These are phyloP conservation scores for Phrynocephalus forsythii DNA, from an alignment of 2,797 vertebrate species.

Conservation along the genomic window DNA sequence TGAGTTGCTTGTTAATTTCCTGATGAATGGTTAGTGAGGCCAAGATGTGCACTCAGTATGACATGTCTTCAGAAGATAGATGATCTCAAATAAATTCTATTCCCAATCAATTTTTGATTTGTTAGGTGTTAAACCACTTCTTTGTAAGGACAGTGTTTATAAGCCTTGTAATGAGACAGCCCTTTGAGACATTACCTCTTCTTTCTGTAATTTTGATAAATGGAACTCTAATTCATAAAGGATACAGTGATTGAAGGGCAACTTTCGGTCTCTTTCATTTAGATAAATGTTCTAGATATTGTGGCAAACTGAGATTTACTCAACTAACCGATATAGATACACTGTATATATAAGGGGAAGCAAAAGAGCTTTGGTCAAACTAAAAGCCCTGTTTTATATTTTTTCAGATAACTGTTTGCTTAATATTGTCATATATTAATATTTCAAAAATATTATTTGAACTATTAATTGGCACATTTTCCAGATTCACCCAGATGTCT, in stretches of 20 bases:
- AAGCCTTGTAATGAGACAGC: conserved; percentile 84
- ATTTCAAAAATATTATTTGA: conserved; percentile 53
- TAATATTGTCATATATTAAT: conserved; percentile 56
- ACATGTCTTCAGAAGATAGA: conserved; percentile 78
- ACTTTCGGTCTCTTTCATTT: conserved; percentile 83
- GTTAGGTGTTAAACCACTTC: conserved; percentile 84
- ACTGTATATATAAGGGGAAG: conserved; percentile 62
- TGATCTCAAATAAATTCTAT: conserved; percentile 81
- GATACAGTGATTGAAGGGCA: conserved; percentile 83
- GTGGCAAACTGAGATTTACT: conserved; percentile 66
- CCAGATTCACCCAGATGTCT: conserved; percentile 44
- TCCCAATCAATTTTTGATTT: conserved; percentile 84
- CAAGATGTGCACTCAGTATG: conserved; percentile 72
- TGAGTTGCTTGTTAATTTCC: conserved; percentile 79
- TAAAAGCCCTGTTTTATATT: conserved; percentile 48
- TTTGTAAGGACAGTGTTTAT: conserved; percentile 84
- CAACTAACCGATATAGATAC: conserved; percentile 55
- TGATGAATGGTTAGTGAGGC: conserved; percentile 81
- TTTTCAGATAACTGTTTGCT: conserved; percentile 59
- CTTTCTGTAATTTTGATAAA: conserved; percentile 89
- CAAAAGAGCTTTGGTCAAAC: conserved; percentile 46
- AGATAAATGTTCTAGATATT: conserved; percentile 79
- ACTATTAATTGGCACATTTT: conserved; percentile 53
- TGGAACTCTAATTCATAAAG: conserved; percentile 84
- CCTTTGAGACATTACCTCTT: conserved; percentile 81